These are phyloP conservation scores for Hyles vespertilio DNA, from an alignment of 1,140 invertebrate genomes.

Conservation along the genomic window DNA sequence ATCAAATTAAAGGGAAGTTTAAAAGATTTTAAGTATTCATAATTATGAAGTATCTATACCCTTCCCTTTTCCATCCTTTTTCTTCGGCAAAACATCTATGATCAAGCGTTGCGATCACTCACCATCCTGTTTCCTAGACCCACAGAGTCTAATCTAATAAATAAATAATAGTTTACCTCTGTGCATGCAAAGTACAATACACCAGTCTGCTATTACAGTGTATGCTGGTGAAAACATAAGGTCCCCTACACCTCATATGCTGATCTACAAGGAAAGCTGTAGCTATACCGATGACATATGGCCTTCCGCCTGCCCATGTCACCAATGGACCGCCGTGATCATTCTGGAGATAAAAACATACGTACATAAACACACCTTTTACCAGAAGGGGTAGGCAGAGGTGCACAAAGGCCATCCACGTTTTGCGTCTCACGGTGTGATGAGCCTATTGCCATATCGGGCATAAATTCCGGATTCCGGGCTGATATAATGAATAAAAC, in stretches of 20 bases:
- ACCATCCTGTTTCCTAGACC: too few relatives aligned
- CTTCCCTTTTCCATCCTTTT: too few relatives aligned
- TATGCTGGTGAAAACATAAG: constrained; percentile 6
- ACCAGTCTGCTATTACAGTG: neutral
- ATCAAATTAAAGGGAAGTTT: too few relatives aligned
- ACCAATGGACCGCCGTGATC: constrained; percentile 16
- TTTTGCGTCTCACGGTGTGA: neutral
- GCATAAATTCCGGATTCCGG: neutral
- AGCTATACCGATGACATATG: constrained; percentile 7
- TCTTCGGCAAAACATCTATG: too few relatives aligned
- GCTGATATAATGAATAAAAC: neutral
- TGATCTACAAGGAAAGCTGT: constrained; percentile 5
- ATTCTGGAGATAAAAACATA: constrained; percentile 1
- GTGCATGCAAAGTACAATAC: neutral
- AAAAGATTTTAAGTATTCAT: too few relatives aligned
- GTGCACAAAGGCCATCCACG: neutral
- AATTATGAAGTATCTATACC: too few relatives aligned
- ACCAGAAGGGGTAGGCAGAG: neutral
- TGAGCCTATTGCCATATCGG: neutral
- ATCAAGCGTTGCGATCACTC: too few relatives aligned
- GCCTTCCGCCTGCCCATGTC: constrained; percentile 4
- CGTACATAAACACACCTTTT: too few relatives aligned
- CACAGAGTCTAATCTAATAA: neutral
- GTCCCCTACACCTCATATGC: constrained; percentile 3
- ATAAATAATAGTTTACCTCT: neutral